Evolutionary conservation across 2,888 invertebrate species (phyloP), one percentile per base, ranked within the genome.

Genomic region (Melanostoma scalare): DNA sequence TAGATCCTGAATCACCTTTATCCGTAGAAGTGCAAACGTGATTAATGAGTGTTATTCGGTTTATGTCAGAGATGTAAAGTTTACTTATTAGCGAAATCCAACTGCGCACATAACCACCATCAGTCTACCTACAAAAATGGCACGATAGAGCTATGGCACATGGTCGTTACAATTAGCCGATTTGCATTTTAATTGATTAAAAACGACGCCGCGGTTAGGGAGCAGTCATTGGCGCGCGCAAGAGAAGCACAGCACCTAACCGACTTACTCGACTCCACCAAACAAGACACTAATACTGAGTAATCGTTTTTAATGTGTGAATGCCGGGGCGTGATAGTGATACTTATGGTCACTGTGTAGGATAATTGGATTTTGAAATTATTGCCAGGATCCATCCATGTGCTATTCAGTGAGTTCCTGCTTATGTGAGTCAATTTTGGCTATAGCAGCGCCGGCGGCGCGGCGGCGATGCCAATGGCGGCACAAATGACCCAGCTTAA

Each of bases 171-270:
- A 75, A 67, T 75, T 67, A 76, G 48, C 42, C 63, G 65, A 81
- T 81, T 81, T 81, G 75, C 80, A 81, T 81, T 75, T 75, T 71
- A 81, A 75, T 81, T 81, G 71, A 81, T 81, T 81, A 53, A 69
- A 71, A 75, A 75, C 69, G 74, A 81, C 68, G 50, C 4, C 53
- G 48, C 48, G 42, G 36, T 10, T 53, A 53, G 60, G 48, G 40
- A 40, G 63, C 53, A 60, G 42, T 44, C 52, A n/a, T 20, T 3
- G 40, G 30, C 9, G 33, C 38, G 30, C 33, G 46, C n/a, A 2
- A 6, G 0, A 61, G 60, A 38, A 44, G 48, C 30, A 48, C 58
- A 65, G 56, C 46, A 52, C 65, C 20, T 58, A 58, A 44, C 71
- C 20, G 30, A 8, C 38, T 9, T 40, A 52, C 50, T 40, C 30